These are phyloP conservation scores for Petrocephalus zakoni DNA, from an alignment of 2,113 vertebrate genomes.

Conservation along the genomic window DNA sequence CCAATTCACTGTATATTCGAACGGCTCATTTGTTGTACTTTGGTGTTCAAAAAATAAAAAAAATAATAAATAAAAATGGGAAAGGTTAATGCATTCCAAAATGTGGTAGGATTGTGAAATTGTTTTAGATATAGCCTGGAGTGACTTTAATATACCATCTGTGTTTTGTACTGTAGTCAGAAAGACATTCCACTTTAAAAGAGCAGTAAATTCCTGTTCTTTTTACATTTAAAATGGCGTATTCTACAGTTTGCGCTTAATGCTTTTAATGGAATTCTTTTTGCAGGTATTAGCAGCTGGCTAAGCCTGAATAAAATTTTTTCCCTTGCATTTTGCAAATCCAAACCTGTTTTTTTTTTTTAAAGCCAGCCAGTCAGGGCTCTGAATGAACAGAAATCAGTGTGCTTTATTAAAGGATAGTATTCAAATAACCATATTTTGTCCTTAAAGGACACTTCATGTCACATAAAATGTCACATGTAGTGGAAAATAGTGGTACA, in stretches of 20 bases:
- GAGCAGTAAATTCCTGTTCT: not conserved
- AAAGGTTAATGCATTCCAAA: conserved; percentile 19
- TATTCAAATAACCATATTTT: not conserved
- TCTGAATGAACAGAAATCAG: not conserved
- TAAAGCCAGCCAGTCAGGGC: not conserved
- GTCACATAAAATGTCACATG: not conserved
- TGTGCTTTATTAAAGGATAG: not conserved
- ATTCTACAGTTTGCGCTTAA: not conserved
- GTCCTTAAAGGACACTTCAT: not conserved
- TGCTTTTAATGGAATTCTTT: conserved; percentile 3
- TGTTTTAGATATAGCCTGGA: not conserved
- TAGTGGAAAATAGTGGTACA: not conserved
- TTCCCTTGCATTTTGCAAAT: not conserved
- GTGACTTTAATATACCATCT: conserved; percentile 16
- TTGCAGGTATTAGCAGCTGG: not conserved
- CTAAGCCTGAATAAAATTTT: not conserved
- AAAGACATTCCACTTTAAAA: not conserved
- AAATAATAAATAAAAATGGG: not conserved
- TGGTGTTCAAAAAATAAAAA: not conserved
- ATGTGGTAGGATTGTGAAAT: not conserved
- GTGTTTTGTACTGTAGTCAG: not conserved
- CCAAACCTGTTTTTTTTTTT: conserved; percentile 1
- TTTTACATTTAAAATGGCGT: not conserved
- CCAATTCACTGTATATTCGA: not conserved
- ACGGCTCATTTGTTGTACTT: not conserved